Conservation (phyloP, 2,797 vertebrate genomes). For the Lacerta agilis region DNA sequence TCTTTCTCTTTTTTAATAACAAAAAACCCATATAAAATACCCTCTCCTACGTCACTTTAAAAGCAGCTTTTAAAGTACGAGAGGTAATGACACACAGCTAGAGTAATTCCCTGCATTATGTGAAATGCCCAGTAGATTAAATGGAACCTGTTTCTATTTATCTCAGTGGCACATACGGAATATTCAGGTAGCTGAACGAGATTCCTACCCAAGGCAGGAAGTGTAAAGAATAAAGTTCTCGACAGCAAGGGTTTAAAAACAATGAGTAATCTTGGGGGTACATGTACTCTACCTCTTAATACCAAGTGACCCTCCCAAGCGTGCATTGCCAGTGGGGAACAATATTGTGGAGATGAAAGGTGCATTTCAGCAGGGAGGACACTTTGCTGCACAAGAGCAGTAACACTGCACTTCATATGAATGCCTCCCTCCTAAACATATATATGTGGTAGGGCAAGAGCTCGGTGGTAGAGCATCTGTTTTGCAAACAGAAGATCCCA, state of each 20-base stretch:
- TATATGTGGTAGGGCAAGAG: neutral
- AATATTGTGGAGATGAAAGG: neutral
- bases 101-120: neutral
- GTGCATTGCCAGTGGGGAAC: too few relatives aligned
- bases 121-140: neutral
- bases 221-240: neutral
- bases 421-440: neutral
- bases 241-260: neutral
- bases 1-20: neutral
- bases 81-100: neutral
- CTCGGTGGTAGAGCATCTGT: too few relatives aligned
- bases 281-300: neutral
- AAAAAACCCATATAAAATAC: neutral
- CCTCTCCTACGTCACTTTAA: slow-evolving; percentile 1
- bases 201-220: fast-evolving
- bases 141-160: neutral
- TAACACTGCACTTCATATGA: neutral
- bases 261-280: neutral
- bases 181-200: neutral
- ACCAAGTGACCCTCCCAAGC: neutral
- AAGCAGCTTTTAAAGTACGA: slow-evolving; percentile 18
- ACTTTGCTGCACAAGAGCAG: neutral
- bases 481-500: too few relatives aligned
- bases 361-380: neutral
- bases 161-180: neutral